Evolutionary conservation across 2,797 vertebrate species (phyloP), one percentile per base, ranked within the genome.

Genomic region (Sandelia bainsii): DNA sequence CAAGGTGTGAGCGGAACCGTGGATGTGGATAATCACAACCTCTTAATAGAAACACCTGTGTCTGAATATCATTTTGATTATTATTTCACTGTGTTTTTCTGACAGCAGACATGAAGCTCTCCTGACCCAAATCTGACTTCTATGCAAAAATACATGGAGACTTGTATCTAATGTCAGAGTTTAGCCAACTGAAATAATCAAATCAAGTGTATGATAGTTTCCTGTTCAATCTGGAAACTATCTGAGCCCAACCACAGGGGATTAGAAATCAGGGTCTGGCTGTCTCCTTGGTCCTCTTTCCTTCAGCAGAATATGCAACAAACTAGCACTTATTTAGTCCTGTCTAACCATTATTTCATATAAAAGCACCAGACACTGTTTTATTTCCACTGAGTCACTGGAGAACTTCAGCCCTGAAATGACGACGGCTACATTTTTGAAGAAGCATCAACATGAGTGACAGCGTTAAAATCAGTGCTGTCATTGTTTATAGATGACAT

Each of bases 251-350:
- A 54, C 72, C 68, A 20, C 68, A 0, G 40, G 3, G 71, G 71
- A 72, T 79, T 53, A 76, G 49, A 39, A 8, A 0, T 0, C 23
- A 40, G 3, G 34, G 49, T 42, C 56, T 16, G 23, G 25, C 65
- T 0, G 37, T 53, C 77, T 69, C 1, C 13, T 42, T 12, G n/a
- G 39, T 63, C 23, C 0, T 12, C 4, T 0, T 49, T 68, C 16
- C 53, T 45, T 46, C 44, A 56, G 59, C 52, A 13, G 25, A 65
- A 45, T 42, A 5, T 34, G 63, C 51, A 27, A 22, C 62, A 39
- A 79, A 79, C 68, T 62, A 0, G 10, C 48, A 69, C 65, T 73
- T 76, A 76, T 72, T 65, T 37, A 51, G 67, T 64, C 52, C 72
- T 13, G 12, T n/a, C 68, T 71, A 48, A 17, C 34, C 60, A 8